Base-by-base conservation (phyloP, 2,888 invertebrate species). In the Sphaerophoria rueppellii region DNA sequence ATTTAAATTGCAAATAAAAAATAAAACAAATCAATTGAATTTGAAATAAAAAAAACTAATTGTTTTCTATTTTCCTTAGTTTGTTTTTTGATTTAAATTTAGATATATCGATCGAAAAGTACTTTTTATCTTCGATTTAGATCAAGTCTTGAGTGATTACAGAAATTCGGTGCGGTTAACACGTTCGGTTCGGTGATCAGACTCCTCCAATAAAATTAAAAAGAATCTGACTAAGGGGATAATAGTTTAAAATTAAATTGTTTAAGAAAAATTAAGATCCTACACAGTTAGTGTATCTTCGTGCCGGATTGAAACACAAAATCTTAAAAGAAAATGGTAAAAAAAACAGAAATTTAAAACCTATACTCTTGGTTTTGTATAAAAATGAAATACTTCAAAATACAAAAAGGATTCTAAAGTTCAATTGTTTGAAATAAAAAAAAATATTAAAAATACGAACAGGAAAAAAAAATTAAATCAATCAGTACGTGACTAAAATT, bases 61-160 rank as follows among this genome's bases (percentile, higher is more conserved):
- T 76, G 52, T 54, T 54, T 40, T 54, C 37, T 57, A 48, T 57
- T 63, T 43, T 58, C 76, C 73, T 46, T 55, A 50, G 16, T 60
- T 37, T 58, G 7, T 67, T 40, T 71, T 72, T 74, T 74, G 60
- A 63, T 78, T 81, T 74, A 85, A 78, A 72, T 85, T 81, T 85
- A 87, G 85, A 78, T 72, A 54, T 88, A 57, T 87, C 87, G 89
- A 90, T 89, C 89, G 88, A 89, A 89, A 90, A 89, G 88, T 89
- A 89, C 89, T 90, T 89, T 88, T 89, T 88, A 88, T 89, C 89
- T 88, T 88, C 88, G 88, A 87, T 88, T 88, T 88, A 89, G 89
- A 88, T 88, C 88, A 87, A 87, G 86, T 88, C 88, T 88, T 88
- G 88, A 89, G 89, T 89, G 89, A 89, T 89, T 89, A 88, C 89